Base-by-base conservation (phyloP, 2,888 invertebrate species). In the Megaustenia siamemsis region DNA sequence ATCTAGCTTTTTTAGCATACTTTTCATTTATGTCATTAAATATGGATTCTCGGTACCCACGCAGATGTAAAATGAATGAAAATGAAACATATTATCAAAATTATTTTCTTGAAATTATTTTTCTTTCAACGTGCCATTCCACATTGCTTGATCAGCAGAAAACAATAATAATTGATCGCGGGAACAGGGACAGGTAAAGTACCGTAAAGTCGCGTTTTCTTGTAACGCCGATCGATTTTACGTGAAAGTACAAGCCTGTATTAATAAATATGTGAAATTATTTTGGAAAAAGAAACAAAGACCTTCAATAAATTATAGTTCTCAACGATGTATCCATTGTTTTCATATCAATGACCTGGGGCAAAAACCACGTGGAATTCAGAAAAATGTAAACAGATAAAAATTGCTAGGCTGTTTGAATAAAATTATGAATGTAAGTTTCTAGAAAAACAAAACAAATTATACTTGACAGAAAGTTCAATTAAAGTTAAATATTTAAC, bases 361-460 rank as follows among this genome's bases (percentile, higher is more conserved):
- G 12, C 49, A 18, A 24, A 18, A n/a, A n/a, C 21, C 73, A 73
- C 73, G 73, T 73, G 73, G 49, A 32, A 49, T 5, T n/a, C 5
- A 24, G 24, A n/a, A 69, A 40, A 73, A 73, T 73, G 73, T 73
- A 73, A 73, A 73, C 73, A 73, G 43, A 49, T 15, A 45, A 28
- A 32, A 5, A 4, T 2, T 49, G 49, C 18, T 3, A 12, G 28
- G 5, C n/a, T n/a, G 49, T 5, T 73, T 35, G 2, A 5, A 0
- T 12, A 5, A 18, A 32, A 73, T 28, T 32, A 28, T 32, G 18
- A 18, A 28, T 2, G n/a, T 28, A 73, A 18, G 21, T 73, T 6
- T 15, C 15, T 0, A 18, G 8, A 32, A 49, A n/a, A 32, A 24
- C 18, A 6, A 1, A 32, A 5, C 1, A 73, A 49, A 28, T 28